These are phyloP conservation scores for Aporophyla lueneburgensis DNA, from an alignment of 2,888 invertebrate species.

Conservation along the genomic window DNA sequence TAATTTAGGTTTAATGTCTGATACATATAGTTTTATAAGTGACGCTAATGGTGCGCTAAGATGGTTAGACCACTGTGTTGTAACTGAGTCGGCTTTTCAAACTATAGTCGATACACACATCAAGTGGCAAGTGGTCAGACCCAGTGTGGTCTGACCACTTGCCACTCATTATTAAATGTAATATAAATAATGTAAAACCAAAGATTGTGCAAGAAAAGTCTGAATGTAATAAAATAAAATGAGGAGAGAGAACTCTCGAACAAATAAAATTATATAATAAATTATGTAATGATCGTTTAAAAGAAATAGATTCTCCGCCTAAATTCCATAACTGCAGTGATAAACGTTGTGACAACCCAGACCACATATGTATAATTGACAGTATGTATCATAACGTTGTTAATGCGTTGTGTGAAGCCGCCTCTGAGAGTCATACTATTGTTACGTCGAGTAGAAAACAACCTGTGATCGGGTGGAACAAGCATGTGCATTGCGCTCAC, in stretches of 20 bases:
- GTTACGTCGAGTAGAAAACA: background rate
- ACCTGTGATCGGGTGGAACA: background rate
- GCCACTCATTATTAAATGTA: background rate
- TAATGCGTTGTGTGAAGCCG: background rate
- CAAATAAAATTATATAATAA: background rate
- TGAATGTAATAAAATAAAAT: background rate
- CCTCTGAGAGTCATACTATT: background rate
- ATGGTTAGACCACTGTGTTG: conserved; percentile 43
- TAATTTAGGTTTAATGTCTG: too few relatives aligned
- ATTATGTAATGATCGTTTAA: background rate
- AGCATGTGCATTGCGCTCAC: background rate
- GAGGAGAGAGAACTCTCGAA: background rate
- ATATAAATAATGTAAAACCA: conserved; percentile 4
- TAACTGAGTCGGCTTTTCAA: conserved; percentile 25
- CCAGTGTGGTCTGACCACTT: background rate
- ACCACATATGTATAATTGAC: background rate
- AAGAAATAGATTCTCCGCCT: background rate
- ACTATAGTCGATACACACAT: conserved; percentile 8
- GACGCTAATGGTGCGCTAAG: conserved; percentile 36
- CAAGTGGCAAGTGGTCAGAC: too few relatives aligned
- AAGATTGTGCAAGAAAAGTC: background rate
- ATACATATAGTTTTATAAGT: conserved; percentile 32
- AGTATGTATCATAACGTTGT: background rate
- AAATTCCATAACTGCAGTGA: background rate
- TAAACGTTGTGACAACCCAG: background rate